Base-by-base conservation (phyloP, 1,140 invertebrate species). In the Drosophila persimilis region DNA sequence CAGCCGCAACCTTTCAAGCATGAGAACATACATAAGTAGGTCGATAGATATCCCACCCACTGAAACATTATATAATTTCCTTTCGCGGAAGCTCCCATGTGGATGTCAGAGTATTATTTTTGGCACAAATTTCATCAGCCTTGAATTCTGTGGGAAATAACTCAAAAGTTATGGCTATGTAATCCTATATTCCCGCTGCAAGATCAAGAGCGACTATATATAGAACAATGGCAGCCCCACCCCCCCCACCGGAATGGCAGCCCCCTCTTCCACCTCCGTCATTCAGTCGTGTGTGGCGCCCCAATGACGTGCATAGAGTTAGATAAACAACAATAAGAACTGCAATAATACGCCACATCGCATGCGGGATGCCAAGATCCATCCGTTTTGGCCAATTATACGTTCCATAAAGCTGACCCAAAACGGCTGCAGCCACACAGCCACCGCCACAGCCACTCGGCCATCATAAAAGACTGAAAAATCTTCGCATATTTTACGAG, bases 401-500 rank as follows among this genome's bases (percentile, higher is more conserved):
- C 81, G 80, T 80, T 57, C 70, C 80, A 86, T 86, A 86, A 86
- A 85, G 58, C 69, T 85, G 61, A 69, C 65, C 77, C 73, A 63
- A 77, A 67, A 63, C 29, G 56, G 31, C 45, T 31, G 8, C 13
- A 22, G 24, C 24, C 24, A 24, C 22, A 24, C 24, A 24, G 24
- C 5, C 13, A 50, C n/a, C n/a, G n/a, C n/a, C 24, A 15, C 44
- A 52, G 9, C 51, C 58, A 47, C 46, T 47, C 46, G 73, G 15
- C 61, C 50, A 50, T 43, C 54, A 57, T 20, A 56, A 58, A 46
- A 64, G 46, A 50, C 57, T 65, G 39, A 47, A 47, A 79, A 79
- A 71, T 81, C 77, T 86, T 67, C 65, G 65, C 81, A 77, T 74
- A 88, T 81, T 86, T 85, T 81, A 86, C 81, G 81, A 86, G 83